These are phyloP conservation scores for Acanthosepion esculentum DNA, from an alignment of 2,888 invertebrate species.

Conservation along the genomic window DNA sequence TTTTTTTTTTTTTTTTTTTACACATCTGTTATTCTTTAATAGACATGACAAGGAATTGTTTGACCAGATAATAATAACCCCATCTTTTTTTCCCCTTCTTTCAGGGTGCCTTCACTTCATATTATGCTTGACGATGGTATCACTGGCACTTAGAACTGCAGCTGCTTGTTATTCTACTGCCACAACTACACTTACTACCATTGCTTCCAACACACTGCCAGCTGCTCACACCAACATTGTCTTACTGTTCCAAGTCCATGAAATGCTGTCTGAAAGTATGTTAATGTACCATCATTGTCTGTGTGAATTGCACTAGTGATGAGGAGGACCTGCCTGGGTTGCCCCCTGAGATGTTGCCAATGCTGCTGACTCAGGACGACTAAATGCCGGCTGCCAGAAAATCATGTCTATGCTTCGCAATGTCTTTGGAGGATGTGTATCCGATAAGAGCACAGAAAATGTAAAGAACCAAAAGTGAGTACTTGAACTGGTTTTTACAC, in stretches of 20 bases:
- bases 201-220: not conserved
- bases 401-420: slow-evolving; percentile 70
- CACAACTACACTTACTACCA: not conserved
- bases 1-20: too few relatives aligned
- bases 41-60: too few relatives aligned
- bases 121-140: not conserved
- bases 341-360: slow-evolving; percentile 3
- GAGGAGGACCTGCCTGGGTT: slow-evolving; percentile 12
- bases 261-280: slow-evolving; percentile 2
- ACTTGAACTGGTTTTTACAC: not conserved
- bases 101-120: slow-evolving; percentile 20
- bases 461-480: slow-evolving; percentile 69
- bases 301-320: not conserved
- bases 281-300: not conserved
- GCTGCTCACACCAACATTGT: not conserved
- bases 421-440: slow-evolving; percentile 73
- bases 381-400: slow-evolving; percentile 38
- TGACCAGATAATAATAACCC: too few relatives aligned
- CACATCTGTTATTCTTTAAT: too few relatives aligned
- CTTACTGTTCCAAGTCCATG: not conserved
- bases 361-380: slow-evolving; percentile 16
- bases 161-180: not conserved
- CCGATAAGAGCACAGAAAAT: slow-evolving; percentile 70
- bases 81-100: not conserved
- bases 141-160: slow-evolving; percentile 33